Evolutionary conservation across 2,888 invertebrate species (phyloP), one percentile per base, ranked within the genome.

Genomic region (Herminia tarsipennalis): DNA sequence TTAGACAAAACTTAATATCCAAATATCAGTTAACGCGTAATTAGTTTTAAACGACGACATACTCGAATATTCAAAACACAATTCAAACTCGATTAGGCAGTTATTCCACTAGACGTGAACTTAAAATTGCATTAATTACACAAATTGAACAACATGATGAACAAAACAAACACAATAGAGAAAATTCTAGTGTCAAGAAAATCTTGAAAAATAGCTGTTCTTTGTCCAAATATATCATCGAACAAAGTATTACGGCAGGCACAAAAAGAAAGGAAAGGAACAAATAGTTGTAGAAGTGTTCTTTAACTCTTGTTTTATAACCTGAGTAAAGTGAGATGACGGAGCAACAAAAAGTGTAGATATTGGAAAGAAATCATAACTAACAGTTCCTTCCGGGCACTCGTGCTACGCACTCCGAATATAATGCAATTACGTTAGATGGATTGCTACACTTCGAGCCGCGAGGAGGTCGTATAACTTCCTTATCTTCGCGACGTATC

Each of bases 381-480:
- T 72, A 68, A 69, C 69, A 63, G 63, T 68, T 66, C 71, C 66
- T 73, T 65, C 64, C 62, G 66, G 70, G 66, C 67, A 66, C 67
- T 72, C 65, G 69, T 67, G 66, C 62, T 70, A 75, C 74, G 76
- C 76, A 80, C 73, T 73, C 56, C 65, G 77, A 80, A 82, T 79
- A 81, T 83, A 83, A 84, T 81, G 82, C 80, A 83, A 83, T 84
- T 83, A 83, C 80, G 70, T 65, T 78, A 78, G 80, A 83, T 81
- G 78, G 83, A 83, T 83, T 77, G 80, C 76, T 66, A 53, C 69
- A 70, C 72, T 74, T 80, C 70, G 76, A 78, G 73, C 72, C 66
- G 71, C 66, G 74, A 69, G 64, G 60, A 72, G 65, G 66, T 70
- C 71, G 72, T 74, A 78, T 76, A 78, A 76, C 80, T 77, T 71